Evolutionary conservation across 2,797 vertebrate species (phyloP), one percentile per base, ranked within the genome.

Genomic region (Neosilurus hyrtlii): DNA sequence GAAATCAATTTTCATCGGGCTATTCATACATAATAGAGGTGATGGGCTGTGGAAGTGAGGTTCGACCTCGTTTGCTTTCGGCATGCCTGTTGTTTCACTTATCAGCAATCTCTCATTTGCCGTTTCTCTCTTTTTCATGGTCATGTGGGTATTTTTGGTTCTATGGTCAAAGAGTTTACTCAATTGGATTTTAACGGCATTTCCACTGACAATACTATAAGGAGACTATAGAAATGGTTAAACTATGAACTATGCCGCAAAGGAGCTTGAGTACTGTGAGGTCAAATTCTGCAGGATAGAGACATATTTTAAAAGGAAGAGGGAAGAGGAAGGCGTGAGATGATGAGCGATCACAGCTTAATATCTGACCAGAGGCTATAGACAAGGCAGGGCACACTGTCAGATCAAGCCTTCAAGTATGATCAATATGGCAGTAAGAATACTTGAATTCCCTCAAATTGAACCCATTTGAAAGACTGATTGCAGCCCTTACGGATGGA

Each of bases 1-100:
- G 88, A 93, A 93, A 94, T 94, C 92, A 92, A 94, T 94, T 94
- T 93, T 88, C 88, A 93, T 93, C 90, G 90, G 90, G 59, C 82
- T 63, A 83, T 89, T 88, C 79, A 80, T 84, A 89, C 87, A 92
- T 93, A 92, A 91, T 87, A 71, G 87, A 85, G 86, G 75, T 81
- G 88, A 92, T 89, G 86, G 92, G 90, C 83, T 82, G 72, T 77
- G 79, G n/a, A 82, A 81, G 83, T 61, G 66, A 86, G 82, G 84
- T 80, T 78, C 52, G 65, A 77, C 79, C 79, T 52, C 54, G 14
- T 70, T 84, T 87, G 88, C 88, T 89, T 90, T 87, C 87, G 84
- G 88, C 81, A 52, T 84, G 88, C 91, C 88, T 83, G 88, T 88
- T 87, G 83, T 90, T 85, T 90, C 82, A 89, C 89, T 90, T 86